These are phyloP conservation scores for Globodera ellingtonae DNA, from an alignment of 1,140 invertebrate species.

Conservation along the genomic window DNA sequence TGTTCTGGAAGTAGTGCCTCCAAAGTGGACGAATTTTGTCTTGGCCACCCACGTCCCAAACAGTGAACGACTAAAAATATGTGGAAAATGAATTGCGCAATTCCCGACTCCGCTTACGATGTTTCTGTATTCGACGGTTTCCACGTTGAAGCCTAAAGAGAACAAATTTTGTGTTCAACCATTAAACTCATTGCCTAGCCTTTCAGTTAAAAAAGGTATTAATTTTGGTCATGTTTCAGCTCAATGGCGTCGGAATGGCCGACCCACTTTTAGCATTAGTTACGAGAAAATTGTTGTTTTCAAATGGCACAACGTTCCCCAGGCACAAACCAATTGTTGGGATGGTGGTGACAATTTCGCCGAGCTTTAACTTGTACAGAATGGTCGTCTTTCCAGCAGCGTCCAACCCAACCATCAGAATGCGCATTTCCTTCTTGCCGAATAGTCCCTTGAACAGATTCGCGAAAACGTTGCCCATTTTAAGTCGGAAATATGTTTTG, in stretches of 20 bases:
- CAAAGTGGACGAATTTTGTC: constrained; percentile 67
- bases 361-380: constrained; percentile 98
- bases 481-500: constrained; percentile 11
- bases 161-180: too few species aligned
- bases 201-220: too few species aligned
- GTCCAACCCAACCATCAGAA: constrained; percentile 87
- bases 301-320: neutral
- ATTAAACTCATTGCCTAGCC: too few species aligned
- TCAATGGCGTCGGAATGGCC: too few species aligned
- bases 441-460: constrained; percentile 85
- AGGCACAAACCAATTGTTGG: constrained; percentile 89
- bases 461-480: constrained; percentile 73
- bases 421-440: constrained; percentile 97
- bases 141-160: constrained; percentile 71
- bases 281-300: neutral
- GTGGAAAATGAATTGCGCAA: neutral
- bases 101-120: constrained; percentile 37
- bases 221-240: too few species aligned
- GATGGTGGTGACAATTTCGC: constrained; percentile 99
- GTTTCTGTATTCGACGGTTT: constrained; percentile 71
- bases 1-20: constrained; percentile 66
- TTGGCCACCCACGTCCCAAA: constrained; percentile 69
- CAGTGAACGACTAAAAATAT: constrained; percentile 65
- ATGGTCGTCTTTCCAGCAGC: constrained; percentile 99
- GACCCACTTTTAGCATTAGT: too few species aligned